Conservation (phyloP, 2,797 vertebrate genomes). For the Chloroceryle inda region DNA sequence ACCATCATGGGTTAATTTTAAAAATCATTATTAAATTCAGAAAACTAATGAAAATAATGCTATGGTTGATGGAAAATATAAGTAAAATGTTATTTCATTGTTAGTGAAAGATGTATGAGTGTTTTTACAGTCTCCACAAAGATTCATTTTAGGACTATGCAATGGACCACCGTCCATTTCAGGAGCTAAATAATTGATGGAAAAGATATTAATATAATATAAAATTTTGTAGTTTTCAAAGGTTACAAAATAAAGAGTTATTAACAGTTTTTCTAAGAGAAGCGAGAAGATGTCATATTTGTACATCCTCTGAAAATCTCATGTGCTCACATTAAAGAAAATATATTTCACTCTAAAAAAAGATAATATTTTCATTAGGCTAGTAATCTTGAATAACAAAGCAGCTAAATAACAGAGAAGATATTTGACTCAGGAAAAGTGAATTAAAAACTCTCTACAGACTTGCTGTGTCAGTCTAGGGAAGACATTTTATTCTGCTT, state of each 20-base stretch:
- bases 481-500: not conserved
- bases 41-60: not conserved
- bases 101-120: not conserved
- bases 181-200: not conserved
- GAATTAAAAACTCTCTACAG: not conserved
- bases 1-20: not conserved
- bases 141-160: not conserved
- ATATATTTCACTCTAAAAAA: not conserved
- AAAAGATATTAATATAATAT: not conserved
- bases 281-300: not conserved
- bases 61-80: not conserved
- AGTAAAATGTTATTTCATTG: not conserved
- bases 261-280: not conserved
- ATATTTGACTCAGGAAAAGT: not conserved
- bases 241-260: not conserved
- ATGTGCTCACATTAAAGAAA: not conserved
- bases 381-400: not conserved
- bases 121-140: not conserved
- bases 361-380: not conserved
- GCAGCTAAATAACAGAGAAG: not conserved
- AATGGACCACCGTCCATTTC: not conserved
- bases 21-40: conserved; percentile 3
- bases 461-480: not conserved
- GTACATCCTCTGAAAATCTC: not conserved
- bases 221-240: not conserved